phyloP scores from a whole-genome alignment of 1,140 invertebrate genomes.

The Tyrophagus putrescentiae region DNA sequence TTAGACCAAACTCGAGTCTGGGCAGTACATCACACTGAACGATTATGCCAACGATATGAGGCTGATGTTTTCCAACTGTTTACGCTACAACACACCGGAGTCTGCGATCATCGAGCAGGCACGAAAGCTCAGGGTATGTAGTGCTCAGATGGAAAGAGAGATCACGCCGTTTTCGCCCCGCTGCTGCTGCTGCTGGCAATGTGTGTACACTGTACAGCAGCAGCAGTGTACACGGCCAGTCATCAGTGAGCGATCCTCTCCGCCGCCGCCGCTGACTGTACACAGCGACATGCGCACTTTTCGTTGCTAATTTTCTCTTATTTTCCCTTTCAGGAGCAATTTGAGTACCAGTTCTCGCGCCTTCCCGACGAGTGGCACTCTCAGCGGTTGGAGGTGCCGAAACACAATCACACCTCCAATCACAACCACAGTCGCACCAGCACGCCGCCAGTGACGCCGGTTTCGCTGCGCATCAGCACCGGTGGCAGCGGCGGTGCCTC shows the following conservation, averaged over 20 bases:
- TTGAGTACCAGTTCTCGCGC: constrained; percentile 12
- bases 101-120: constrained; percentile 13
- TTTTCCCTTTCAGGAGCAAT: constrained; percentile 7
- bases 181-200: too few species aligned
- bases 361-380: constrained; percentile 4
- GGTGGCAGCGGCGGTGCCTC: too few species aligned
- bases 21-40: constrained; percentile 1
- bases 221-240: too few species aligned
- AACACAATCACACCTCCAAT: neutral
- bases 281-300: neutral
- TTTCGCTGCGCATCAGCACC: neutral
- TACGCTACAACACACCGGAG: constrained; percentile 18
- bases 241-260: too few species aligned
- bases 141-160: too few species aligned
- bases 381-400: neutral
- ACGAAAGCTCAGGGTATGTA: constrained; percentile 12
- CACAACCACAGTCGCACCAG: neutral
- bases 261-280: too few species aligned
- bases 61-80: constrained; percentile 17
- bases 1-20: constrained; percentile 18
- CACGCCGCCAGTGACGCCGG: too few species aligned
- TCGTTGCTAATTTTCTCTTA: neutral
- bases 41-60: constrained; percentile 15
- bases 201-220: too few species aligned
- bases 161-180: too few species aligned